These are phyloP conservation scores for Pararge aegeria DNA, from an alignment of 1,140 invertebrate species.

Conservation along the genomic window DNA sequence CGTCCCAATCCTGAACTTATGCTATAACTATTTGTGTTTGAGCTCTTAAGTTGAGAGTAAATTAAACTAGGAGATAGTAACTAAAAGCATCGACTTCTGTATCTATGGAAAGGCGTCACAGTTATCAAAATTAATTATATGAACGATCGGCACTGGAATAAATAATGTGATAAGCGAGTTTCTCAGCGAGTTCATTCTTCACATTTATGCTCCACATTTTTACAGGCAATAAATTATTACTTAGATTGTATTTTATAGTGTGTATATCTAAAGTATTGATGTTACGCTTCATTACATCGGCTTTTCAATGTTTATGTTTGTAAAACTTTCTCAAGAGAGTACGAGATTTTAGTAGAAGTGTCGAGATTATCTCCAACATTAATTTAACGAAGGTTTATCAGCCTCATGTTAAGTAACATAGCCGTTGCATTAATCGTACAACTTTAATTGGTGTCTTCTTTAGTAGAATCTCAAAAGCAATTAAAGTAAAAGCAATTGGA, in stretches of 20 bases:
- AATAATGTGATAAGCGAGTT: constrained; percentile 21
- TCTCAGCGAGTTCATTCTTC: constrained; percentile 18
- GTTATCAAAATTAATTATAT: constrained; percentile 73
- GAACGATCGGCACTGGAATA: constrained; percentile 59
- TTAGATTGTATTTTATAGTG: constrained; percentile 27
- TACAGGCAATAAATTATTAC: constrained; percentile 19
- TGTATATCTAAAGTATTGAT: constrained; percentile 47
- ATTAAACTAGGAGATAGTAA: constrained; percentile 60
- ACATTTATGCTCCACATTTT: constrained; percentile 18
- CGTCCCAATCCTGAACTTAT: not conserved
- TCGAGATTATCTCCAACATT: constrained; percentile 45
- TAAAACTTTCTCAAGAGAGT: constrained; percentile 31
- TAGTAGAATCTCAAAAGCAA: constrained; percentile 51
- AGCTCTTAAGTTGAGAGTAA: constrained; percentile 26
- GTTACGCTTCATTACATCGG: constrained; percentile 45
- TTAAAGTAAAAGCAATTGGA: constrained; percentile 61
- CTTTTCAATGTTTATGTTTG: constrained; percentile 32
- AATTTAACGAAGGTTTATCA: constrained; percentile 57
- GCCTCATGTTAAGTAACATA: constrained; percentile 53
- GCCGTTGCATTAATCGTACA: constrained; percentile 59
- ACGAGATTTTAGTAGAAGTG: constrained; percentile 41
- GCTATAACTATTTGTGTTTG: not conserved
- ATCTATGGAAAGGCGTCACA: constrained; percentile 62
- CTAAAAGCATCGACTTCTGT: constrained; percentile 74
- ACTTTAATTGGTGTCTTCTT: constrained; percentile 57